A percentile compares a stretch with the other conserved stretches of the same genome.
Conservation (phyloP, 1,140 invertebrate species). For the Heliconius hermathena region DNA sequence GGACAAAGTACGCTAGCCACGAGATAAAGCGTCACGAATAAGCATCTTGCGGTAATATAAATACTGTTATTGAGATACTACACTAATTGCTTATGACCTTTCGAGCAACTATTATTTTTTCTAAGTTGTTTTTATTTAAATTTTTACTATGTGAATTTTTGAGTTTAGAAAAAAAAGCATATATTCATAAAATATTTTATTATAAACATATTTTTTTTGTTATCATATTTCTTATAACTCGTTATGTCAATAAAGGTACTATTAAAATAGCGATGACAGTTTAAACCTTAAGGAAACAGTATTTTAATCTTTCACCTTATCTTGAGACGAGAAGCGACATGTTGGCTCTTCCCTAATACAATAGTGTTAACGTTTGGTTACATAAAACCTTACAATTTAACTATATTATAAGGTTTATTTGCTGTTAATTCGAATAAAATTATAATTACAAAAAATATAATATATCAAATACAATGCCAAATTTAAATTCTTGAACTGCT, state of each 20-base stretch:
- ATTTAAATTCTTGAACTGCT: not conserved
- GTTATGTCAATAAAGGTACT: not conserved
- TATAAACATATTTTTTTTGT: too few species aligned
- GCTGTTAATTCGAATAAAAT: not conserved
- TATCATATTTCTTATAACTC: not conserved
- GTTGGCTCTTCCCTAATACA: not conserved
- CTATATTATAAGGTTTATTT: too few species aligned
- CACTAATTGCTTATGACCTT: constrained; percentile 2
- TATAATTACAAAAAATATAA: not conserved
- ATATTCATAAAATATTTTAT: too few species aligned
- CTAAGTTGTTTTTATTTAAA: not conserved
- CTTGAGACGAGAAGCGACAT: not conserved
- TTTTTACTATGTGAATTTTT: not conserved
- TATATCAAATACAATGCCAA: not conserved
- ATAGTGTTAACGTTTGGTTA: not conserved
- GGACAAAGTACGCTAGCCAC: not conserved
- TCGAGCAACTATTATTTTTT: not conserved
- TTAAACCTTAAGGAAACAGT: not conserved
- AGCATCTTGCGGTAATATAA: not conserved
- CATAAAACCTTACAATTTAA: not conserved
- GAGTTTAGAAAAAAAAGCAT: too few species aligned
- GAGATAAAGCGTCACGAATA: constrained; percentile 5
- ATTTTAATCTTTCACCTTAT: constrained; percentile 1
- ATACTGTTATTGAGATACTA: not conserved
- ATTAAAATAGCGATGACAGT: not conserved